Percentiles rank a stretch among this genome's conserved stretches.
Conservation (phyloP, 1,140 invertebrate genomes). For the Heliconius melpomene region DNA sequence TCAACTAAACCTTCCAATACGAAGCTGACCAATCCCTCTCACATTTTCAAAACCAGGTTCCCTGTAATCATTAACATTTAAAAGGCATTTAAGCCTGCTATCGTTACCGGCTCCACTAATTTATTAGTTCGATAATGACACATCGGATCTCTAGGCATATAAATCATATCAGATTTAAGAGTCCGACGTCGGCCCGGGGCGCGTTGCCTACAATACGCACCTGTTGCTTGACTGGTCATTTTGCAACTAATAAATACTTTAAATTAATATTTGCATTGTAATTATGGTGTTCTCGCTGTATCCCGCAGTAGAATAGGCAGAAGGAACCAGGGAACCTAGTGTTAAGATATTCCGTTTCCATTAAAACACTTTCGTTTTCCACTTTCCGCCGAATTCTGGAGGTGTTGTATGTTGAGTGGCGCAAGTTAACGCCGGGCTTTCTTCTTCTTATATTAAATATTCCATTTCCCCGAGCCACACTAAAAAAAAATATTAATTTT, state of each 20-base stretch:
- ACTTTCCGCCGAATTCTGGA: too few relatives aligned
- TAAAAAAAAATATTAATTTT: too few relatives aligned
- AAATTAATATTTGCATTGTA: conserved; percentile 5
- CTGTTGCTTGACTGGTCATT: neutral
- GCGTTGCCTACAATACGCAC: conserved; percentile 18
- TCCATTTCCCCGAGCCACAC: too few relatives aligned
- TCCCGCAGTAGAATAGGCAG: too few relatives aligned
- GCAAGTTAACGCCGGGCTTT: too few relatives aligned
- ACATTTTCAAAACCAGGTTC: conserved; percentile 17
- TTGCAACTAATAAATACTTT: neutral
- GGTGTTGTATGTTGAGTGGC: too few relatives aligned
- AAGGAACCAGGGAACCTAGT: too few relatives aligned
- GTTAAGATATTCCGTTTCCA: too few relatives aligned
- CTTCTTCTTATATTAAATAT: too few relatives aligned
- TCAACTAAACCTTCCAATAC: neutral
- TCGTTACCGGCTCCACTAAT: conserved; percentile 36
- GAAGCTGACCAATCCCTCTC: conserved; percentile 11
- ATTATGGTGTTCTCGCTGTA: neutral
- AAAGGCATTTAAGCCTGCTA: conserved; percentile 39
- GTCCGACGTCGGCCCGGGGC: conserved; percentile 18
- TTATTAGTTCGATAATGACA: conserved; percentile 44
- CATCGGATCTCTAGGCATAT: conserved; percentile 35
- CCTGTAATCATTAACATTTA: conserved; percentile 39
- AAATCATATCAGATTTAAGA: conserved; percentile 40
- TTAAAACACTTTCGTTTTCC: too few relatives aligned